A percentile compares a stretch with the other conserved stretches of the same genome.
These are phyloP conservation scores for Pyrrhia umbra DNA, from an alignment of 2,888 invertebrate genomes.

Conservation along the genomic window DNA sequence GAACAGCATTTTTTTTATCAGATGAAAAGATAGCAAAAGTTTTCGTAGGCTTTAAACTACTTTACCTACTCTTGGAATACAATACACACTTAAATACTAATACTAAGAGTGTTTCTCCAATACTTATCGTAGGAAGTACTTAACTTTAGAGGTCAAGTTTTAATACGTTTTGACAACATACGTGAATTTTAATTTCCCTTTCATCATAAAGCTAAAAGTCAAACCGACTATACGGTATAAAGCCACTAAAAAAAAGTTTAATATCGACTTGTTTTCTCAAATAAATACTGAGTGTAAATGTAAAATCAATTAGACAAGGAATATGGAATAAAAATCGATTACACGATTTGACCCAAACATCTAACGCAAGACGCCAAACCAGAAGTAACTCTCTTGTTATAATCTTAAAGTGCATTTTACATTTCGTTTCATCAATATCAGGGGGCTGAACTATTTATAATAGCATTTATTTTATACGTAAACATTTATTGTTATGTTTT, in stretches of 20 bases:
- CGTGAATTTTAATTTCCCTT: no score
- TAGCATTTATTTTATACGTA: slow-evolving; percentile 11
- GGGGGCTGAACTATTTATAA: neutral
- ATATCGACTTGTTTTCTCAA: neutral
- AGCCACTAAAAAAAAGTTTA: no score
- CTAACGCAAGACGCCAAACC: neutral
- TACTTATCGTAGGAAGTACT: no score
- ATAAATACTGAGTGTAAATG: slow-evolving; percentile 1
- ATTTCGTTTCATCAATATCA: neutral
- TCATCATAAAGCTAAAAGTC: neutral
- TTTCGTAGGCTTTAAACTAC: no score
- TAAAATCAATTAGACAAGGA: slow-evolving; percentile 20
- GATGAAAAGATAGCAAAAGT: no score
- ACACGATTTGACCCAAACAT: slow-evolving; percentile 5
- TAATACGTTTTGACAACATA: no score
- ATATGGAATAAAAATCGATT: slow-evolving; percentile 25
- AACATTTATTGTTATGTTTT: slow-evolving; percentile 24
- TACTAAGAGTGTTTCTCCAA: no score
- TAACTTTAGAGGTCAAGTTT: no score
- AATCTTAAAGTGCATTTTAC: neutral
- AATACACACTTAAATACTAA: no score
- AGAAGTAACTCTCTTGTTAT: slow-evolving; percentile 11
- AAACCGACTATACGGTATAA: no score
- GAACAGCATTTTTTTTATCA: no score
- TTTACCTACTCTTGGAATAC: no score